phyloP scores from a whole-genome alignment of 30 jellyfish, hydroid and myxozoan genomes.

The Aurelia aurita region DNA sequence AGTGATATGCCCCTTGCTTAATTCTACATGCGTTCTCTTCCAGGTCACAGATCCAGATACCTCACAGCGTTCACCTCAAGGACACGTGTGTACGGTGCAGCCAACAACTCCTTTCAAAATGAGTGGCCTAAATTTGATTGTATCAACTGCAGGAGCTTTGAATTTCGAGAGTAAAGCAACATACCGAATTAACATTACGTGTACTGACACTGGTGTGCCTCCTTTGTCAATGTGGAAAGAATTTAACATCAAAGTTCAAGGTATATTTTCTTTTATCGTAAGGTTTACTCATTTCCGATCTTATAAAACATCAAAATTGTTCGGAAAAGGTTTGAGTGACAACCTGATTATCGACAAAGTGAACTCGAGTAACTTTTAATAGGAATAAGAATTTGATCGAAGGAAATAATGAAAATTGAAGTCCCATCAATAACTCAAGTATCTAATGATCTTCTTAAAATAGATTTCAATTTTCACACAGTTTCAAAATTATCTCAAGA shows the following conservation, averaged over 20 bases:
- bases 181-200: slow-evolving; percentile 21
- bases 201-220: slow-evolving; percentile 72
- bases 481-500: too few relatives aligned
- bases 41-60: slow-evolving; percentile 77
- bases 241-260: slow-evolving; percentile 44
- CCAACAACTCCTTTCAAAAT: slow-evolving; percentile 48
- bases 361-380: too few relatives aligned
- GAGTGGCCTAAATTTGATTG: slow-evolving; percentile 46
- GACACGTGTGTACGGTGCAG: slow-evolving; percentile 46
- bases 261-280: not conserved
- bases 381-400: too few relatives aligned
- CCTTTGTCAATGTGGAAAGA: slow-evolving; percentile 37
- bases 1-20: too few relatives aligned
- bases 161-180: slow-evolving; percentile 31
- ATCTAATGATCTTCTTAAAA: too few relatives aligned
- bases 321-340: too few relatives aligned
- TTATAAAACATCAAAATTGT: too few relatives aligned
- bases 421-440: too few relatives aligned
- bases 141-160: slow-evolving; percentile 2
- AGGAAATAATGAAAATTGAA: too few relatives aligned
- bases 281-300: not conserved
- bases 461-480: too few relatives aligned
- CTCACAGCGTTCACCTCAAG: slow-evolving; percentile 48
- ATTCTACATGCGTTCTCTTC: not conserved
- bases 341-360: too few relatives aligned